Conservation (phyloP, 2,797 vertebrate species). For the Melanotaenia trifasciata region DNA sequence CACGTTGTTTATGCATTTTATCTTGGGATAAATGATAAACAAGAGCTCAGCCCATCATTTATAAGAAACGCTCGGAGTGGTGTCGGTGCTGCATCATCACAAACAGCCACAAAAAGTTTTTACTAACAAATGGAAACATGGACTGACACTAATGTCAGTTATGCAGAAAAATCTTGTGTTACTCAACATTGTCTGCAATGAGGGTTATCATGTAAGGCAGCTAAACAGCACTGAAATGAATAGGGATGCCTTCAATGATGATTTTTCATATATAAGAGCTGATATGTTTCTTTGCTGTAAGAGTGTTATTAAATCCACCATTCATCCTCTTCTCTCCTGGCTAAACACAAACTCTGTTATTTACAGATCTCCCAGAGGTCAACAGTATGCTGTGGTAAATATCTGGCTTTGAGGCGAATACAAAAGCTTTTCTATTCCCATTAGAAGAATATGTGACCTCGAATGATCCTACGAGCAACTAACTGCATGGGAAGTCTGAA, state of each 20-base stretch:
- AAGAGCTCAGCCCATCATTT: neutral
- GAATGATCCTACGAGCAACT: too few relatives aligned
- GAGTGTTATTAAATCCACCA: neutral
- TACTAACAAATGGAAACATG: neutral
- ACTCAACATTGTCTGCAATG: neutral
- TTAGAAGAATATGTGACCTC: too few relatives aligned
- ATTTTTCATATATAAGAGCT: neutral
- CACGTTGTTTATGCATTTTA: conserved; percentile 19
- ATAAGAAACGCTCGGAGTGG: neutral
- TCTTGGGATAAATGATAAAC: conserved; percentile 5
- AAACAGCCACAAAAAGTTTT: neutral
- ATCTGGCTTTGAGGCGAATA: too few relatives aligned
- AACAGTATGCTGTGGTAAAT: too few relatives aligned
- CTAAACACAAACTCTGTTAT: too few relatives aligned
- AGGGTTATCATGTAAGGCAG: neutral
- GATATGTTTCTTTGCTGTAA: neutral
- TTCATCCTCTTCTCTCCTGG: neutral
- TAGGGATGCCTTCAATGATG: neutral
- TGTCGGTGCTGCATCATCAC: neutral
- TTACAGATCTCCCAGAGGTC: too few relatives aligned
- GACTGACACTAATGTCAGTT: neutral
- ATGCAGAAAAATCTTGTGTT: neutral
- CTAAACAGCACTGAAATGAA: neutral
- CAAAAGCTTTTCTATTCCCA: neutral
- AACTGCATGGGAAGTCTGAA: too few relatives aligned